Evolutionary conservation across 2,888 invertebrate genomes (phyloP).

Genomic region (Mythimna ferrago): DNA sequence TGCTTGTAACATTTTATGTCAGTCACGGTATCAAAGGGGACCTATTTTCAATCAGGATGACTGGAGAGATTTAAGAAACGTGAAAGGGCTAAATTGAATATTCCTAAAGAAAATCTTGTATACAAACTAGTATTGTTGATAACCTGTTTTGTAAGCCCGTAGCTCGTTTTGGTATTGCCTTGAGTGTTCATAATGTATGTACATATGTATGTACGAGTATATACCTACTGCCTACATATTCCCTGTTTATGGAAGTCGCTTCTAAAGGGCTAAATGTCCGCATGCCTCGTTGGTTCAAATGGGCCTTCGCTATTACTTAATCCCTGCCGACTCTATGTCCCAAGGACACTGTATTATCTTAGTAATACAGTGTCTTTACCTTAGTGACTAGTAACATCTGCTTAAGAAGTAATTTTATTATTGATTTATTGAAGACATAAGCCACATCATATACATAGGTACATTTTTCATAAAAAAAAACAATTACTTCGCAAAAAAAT

Average conservation of each 20-base stretch:
- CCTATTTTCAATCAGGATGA: not conserved
- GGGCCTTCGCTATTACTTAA: constrained; percentile 2
- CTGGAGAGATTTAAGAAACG: constrained; percentile 9
- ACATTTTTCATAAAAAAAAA: too few relatives aligned
- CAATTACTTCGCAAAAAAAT: too few relatives aligned
- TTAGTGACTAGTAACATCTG: not conserved
- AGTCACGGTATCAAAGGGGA: constrained; percentile 8
- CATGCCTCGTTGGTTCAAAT: constrained; percentile 15
- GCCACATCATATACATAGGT: too few relatives aligned
- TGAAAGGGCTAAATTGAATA: constrained; percentile 10
- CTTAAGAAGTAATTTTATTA: not conserved
- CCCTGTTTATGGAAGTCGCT: constrained; percentile 1
- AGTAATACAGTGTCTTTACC: too few relatives aligned
- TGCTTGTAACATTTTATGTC: constrained; percentile 14
- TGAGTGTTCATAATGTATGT: constrained; percentile 5
- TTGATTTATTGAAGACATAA: too few relatives aligned
- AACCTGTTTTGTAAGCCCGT: not conserved
- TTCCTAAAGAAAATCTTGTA: not conserved
- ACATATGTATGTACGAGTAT: not conserved
- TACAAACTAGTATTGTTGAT: not conserved
- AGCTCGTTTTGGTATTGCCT: not conserved
- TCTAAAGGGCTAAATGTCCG: constrained; percentile 18
- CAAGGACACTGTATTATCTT: not conserved
- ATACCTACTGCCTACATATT: not conserved
- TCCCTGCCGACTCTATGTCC: not conserved